These are phyloP conservation scores for Dioctria rufipes DNA, from an alignment of 2,888 invertebrate genomes.

Conservation along the genomic window DNA sequence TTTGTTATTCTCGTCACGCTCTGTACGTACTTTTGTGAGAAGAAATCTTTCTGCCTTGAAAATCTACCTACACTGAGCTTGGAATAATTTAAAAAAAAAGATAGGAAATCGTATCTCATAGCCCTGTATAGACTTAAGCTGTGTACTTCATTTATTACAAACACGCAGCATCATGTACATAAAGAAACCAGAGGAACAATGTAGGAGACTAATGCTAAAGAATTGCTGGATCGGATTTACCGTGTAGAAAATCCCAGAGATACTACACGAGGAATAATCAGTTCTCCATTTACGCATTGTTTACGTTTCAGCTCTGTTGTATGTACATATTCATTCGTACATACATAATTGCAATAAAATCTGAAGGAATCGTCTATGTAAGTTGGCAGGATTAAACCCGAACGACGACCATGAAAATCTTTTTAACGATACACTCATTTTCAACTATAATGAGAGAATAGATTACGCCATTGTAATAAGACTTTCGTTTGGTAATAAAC, in stretches of 20 bases:
- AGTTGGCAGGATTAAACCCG: neutral
- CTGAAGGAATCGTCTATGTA: neutral
- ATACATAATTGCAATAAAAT: conserved; percentile 34
- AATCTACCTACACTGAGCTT: conserved; percentile 14
- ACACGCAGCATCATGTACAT: neutral
- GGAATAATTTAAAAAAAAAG: conserved; percentile 3
- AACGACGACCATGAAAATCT: neutral
- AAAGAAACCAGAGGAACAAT: neutral
- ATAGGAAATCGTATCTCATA: neutral
- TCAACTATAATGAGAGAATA: no score
- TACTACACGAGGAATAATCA: neutral
- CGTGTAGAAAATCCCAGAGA: neutral
- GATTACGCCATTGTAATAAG: no score
- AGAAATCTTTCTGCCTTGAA: conserved; percentile 23
- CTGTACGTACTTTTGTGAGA: neutral
- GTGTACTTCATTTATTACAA: conserved; percentile 41
- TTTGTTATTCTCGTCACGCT: conserved; percentile 30
- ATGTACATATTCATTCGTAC: neutral
- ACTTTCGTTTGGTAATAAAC: neutral
- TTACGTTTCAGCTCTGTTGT: neutral
- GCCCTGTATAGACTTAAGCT: conserved; percentile 25
- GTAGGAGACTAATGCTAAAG: conserved; percentile 23
- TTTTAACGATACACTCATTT: neutral
- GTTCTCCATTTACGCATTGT: conserved; percentile 2
- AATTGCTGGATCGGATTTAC: conserved; percentile 31